Base-by-base conservation (phyloP, 2,797 vertebrate genomes). In the Erithacus rubecula region DNA sequence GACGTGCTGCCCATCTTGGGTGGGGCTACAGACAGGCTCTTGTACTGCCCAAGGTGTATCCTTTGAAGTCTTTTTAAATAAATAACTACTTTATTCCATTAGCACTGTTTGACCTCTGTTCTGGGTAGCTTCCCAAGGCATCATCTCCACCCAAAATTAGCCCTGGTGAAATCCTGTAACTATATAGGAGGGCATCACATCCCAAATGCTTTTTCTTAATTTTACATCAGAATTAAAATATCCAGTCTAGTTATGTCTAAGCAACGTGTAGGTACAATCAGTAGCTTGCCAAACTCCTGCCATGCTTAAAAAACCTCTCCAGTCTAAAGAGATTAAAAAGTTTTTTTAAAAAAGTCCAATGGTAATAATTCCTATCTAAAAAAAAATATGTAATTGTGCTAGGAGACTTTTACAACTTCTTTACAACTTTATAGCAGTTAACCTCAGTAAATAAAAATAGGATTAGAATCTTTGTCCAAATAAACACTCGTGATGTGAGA, bases 401-500 rank as follows among this genome's bases (percentile, higher is more conserved):
- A n/a, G 22, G 8, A 21, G 12, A 23, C n/a, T 68, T 87, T 74
- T 64, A 53, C 7, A 83, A 4, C 9, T 63, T 80, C 60, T 7
- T 46, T 46, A 23, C 46, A 46, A 23, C 22, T 46, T 23, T 46
- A 23, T 12, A 46, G 23, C 46, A 46, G 46, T 46, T 46, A 46
- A 46, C 46, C 46, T 21, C 13, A 43, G 34, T 37, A 80, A 75
- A 71, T 55, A 63, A 93, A 90, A 34, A 12, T 15, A 58, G 23
- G 18, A 88, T 91, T 83, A 64, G 24, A 63, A 3, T 74, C n/a
- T 43, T 86, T 21, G 63, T 89, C 52, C 68, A 87, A 74, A 85
- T 52, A 70, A 85, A 32, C 11, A 68, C 12, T 78, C 10, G 19
- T 16, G 3, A 34, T 84, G 6, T 87, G 15, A 87, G 27, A 79